Base-by-base conservation (phyloP, 2,888 invertebrate genomes). In the Nowickia ferox region DNA sequence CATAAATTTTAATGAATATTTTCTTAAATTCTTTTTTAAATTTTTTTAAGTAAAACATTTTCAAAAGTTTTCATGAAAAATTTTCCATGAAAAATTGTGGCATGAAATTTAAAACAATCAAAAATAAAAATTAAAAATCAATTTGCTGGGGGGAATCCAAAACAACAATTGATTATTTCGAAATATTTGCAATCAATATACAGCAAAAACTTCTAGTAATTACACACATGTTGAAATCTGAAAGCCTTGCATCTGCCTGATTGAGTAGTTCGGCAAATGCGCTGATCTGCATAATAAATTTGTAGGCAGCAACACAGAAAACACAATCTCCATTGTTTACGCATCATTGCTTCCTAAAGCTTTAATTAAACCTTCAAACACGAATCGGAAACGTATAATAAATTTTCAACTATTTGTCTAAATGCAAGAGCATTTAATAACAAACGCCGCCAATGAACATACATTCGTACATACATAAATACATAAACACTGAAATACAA, bases 331-430 rank as follows among this genome's bases (percentile, higher is more conserved):
- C 30, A 78, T 84, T 77, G 66, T 83, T 65, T 79, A 15, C 55
- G 22, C 69, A 76, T 75, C 57, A 80, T 65, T 80, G 75, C 55
- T 48, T 75, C 5, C 17, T 22, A 79, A 71, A 75, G 69, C 79
- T 84, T 84, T 80, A 80, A 84, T 80, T 84, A 75, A 84, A 80
- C 80, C 74, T 79, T 79, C 71, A 75, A 80, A 84, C 65, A 51
- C 30, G 68, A 76, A 68, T 22, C 42, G 68, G 44, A 71, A 76
- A 84, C 71, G 75, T 75, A 71, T 80, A 42, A 75, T 48, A 69
- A 53, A 74, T 75, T 61, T 69, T 61, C 53, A 71, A 59, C 74
- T 63, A 84, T 68, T 74, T 79, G 65, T 61, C 46, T 40, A 48
- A 84, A 51, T 42, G 57, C 55, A 69, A 68, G n/a, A 30, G 19